Evolutionary conservation across 1,140 invertebrate genomes (phyloP), one percentile per base, ranked within the genome.

Genomic region (Aphaenogaster floridana): DNA sequence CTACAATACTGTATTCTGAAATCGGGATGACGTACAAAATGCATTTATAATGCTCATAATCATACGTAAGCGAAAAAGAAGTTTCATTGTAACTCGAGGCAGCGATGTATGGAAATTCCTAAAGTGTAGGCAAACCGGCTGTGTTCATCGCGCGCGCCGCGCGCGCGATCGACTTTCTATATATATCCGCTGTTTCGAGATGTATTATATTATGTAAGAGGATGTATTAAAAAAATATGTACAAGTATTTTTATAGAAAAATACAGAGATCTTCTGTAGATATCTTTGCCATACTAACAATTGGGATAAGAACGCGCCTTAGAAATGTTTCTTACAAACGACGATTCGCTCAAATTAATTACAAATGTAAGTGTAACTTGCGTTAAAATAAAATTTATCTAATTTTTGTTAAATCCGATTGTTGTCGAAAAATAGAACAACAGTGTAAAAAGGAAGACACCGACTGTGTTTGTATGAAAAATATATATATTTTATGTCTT

Each of bases 1-100:
- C 59, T 95, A 95, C 87, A 95, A 95, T 59, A 95, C 94, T 63
- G 92, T 95, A 90, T 95, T 95, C 79, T 95, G 86, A 94, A 39
- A 39, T 42, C 11, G 7, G 15, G 13, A 78, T 86, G 15, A 28
- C 34, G 63, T 52, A 48, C 42, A 74, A 72, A 57, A 11, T 21
- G 34, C 36, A 21, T 57, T 42, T 59, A 59, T 45, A 13, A 72
- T 72, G 39, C 9, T 72, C 13, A 61, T 61, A 17, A 45, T 42
- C 11, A 50, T n/a, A 36, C 34, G 21, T 34, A 36, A 71, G 8
- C 15, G 57, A 9, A 64, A 57, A 76, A 28, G 11, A 9, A 39
- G 69, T 76, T 71, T 54, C 45, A 71, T 71, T 52, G n/a, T 84
- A 59, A 57, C 50, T 74, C 34, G 54, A 52, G 69, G 52, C 63